Evolutionary conservation across 2,113 vertebrate genomes (phyloP), one percentile per base, ranked within the genome.

Genomic region (Uria aalge): DNA sequence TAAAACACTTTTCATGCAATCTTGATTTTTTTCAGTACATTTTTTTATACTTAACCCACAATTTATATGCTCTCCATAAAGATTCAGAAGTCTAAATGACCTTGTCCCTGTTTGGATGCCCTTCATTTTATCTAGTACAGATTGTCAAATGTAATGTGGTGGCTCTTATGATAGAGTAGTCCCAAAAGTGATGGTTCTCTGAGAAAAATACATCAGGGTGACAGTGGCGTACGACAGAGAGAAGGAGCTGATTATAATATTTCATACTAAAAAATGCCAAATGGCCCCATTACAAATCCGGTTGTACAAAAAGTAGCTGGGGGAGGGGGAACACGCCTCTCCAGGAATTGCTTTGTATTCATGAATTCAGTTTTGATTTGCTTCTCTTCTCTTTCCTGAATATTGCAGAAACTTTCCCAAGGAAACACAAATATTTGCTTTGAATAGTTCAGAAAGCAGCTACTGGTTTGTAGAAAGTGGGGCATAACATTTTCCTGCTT

Each of bases 61-160:
- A 95, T 96, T 87, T 89, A 86, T 91, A 63, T 94, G 83, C 60
- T 92, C 47, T 89, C 38, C 15, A 23, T 95, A 80, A 96, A 93
- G 91, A 90, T 62, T 91, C 29, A 45, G 71, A 85, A 94, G 63
- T 86, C 81, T 88, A 47, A 85, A 81, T 74, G 94, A 96, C 96
- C 95, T 97, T 97, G 89, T 92, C 82, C 91, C 67, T 93, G 68
- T 96, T 97, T 93, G 78, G 87, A 90, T 94, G 94, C 64, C 94
- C 87, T 96, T 95, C 91, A 73, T 91, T 95, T 96, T 96, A 92
- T 95, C 74, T 94, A 53, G 84, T 92, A 36, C 87, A 85, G 85
- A 76, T 89, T 96, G 93, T 96, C 94, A 96, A 62, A 95, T 72
- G 41, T 92, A 92, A 93, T 88, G 85, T 52, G 20, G 93, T 95